Conservation (phyloP, 1,140 invertebrate genomes). For the Caenorhabditis tropicalis region DNA sequence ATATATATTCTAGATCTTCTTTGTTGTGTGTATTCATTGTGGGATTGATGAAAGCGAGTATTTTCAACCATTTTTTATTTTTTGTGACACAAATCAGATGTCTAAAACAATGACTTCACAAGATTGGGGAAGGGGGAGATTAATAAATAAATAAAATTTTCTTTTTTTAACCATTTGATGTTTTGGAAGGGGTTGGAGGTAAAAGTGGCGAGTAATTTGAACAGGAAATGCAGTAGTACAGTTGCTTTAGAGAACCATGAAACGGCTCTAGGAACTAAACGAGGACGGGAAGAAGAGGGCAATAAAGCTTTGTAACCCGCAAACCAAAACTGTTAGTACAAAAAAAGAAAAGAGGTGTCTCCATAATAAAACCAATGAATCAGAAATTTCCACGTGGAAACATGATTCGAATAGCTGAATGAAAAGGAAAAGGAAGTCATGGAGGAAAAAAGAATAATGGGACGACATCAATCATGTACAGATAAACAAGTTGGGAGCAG, state of each 20-base stretch:
- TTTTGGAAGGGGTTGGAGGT: slow-evolving; percentile 25
- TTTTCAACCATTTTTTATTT: not conserved
- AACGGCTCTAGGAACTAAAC: slow-evolving; percentile 8
- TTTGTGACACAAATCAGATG: not conserved
- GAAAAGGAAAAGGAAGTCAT: not conserved
- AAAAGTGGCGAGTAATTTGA: not conserved
- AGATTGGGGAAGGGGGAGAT: not conserved
- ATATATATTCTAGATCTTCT: not conserved
- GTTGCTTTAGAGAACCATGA: not conserved
- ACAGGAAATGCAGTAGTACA: not conserved
- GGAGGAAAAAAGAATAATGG: not conserved
- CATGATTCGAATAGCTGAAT: not conserved
- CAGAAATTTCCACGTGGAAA: not conserved
- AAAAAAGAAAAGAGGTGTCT: not conserved
- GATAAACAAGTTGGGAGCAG: not conserved
- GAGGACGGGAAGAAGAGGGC: not conserved
- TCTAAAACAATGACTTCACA: not conserved
- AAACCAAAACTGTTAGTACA: slow-evolving; percentile 11
- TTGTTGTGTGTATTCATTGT: too few relatives aligned
- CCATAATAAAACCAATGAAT: not conserved
- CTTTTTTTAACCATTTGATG: not conserved
- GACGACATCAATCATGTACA: slow-evolving; percentile 8
- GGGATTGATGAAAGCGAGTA: not conserved
- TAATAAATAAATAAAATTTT: slow-evolving; percentile 12
- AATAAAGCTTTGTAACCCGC: slow-evolving; percentile 26